phyloP scores from a whole-genome alignment of 2,113 vertebrate species.

The Verasper variegatus region DNA sequence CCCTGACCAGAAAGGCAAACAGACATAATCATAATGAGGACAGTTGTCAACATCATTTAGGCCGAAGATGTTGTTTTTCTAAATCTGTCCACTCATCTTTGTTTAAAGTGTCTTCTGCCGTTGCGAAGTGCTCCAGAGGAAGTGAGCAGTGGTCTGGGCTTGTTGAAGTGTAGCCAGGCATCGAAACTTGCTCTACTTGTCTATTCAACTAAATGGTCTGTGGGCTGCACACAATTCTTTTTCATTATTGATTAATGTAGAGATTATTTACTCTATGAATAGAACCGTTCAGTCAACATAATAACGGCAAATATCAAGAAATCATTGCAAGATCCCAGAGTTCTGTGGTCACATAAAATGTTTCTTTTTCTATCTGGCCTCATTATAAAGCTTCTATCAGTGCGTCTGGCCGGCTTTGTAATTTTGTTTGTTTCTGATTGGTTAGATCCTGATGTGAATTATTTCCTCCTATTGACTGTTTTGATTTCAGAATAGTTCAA shows the following conservation, averaged over 20 bases:
- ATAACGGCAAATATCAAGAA: background rate
- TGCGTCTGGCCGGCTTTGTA: no score
- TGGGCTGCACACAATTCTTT: background rate
- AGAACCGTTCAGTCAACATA: no score
- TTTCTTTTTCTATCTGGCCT: no score
- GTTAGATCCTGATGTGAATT: no score
- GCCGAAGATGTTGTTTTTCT: constrained; percentile 3
- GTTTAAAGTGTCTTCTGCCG: constrained; percentile 4
- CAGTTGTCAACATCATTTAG: constrained; percentile 6
- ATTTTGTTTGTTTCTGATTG: no score
- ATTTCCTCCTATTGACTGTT: no score
- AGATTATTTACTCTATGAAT: background rate
- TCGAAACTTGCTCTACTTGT: constrained; percentile 11
- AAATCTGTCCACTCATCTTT: background rate
- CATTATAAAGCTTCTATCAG: no score
- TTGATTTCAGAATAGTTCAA: no score
- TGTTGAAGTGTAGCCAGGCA: constrained; percentile 40
- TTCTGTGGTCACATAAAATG: no score
- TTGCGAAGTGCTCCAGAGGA: constrained; percentile 50
- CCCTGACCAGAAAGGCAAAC: constrained; percentile 2
- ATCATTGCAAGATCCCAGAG: no score
- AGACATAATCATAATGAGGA: constrained; percentile 15
- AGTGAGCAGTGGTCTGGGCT: constrained; percentile 59
- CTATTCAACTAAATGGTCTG: background rate
- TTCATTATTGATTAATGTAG: background rate